phyloP scores from a whole-genome alignment of 2,797 vertebrate species.

The Spheniscus humboldti region DNA sequence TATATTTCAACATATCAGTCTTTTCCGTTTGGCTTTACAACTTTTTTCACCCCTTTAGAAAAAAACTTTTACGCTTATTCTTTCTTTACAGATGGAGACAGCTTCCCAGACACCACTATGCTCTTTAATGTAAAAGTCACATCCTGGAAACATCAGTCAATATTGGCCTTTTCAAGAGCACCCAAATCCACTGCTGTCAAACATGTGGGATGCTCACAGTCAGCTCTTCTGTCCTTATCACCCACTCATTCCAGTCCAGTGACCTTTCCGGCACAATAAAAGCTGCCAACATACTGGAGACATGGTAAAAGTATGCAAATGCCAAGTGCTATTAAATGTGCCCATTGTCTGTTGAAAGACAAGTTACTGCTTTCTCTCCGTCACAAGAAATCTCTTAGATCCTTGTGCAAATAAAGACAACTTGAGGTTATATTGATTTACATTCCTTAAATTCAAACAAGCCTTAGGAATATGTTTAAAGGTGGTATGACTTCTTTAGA shows the following conservation, averaged over 20 bases:
- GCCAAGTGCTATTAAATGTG: not conserved
- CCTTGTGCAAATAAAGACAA: slow-evolving; percentile 32
- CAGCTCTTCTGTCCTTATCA: not conserved
- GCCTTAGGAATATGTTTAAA: slow-evolving; percentile 19
- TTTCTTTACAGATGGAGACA: not conserved
- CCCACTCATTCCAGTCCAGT: not conserved
- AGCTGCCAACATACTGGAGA: not conserved
- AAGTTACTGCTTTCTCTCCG: not conserved
- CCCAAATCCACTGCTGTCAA: not conserved
- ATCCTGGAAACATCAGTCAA: not conserved
- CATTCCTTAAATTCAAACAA: slow-evolving; percentile 22
- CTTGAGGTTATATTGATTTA: slow-evolving; percentile 31
- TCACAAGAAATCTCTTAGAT: not conserved
- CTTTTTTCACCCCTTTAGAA: not conserved
- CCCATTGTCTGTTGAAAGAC: not conserved
- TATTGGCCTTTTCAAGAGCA: not conserved
- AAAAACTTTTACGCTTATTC: not conserved
- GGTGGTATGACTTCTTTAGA: not conserved
- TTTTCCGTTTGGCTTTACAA: not conserved
- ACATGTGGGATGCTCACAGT: not conserved
- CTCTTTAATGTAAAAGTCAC: not conserved
- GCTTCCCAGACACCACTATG: not conserved
- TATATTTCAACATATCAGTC: not conserved
- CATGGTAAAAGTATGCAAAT: not conserved
- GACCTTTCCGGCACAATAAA: slow-evolving; percentile 21